Evolutionary conservation across 1,140 invertebrate species (phyloP), one percentile per base, ranked within the genome.

Genomic region (Drosophila equinoxialis): DNA sequence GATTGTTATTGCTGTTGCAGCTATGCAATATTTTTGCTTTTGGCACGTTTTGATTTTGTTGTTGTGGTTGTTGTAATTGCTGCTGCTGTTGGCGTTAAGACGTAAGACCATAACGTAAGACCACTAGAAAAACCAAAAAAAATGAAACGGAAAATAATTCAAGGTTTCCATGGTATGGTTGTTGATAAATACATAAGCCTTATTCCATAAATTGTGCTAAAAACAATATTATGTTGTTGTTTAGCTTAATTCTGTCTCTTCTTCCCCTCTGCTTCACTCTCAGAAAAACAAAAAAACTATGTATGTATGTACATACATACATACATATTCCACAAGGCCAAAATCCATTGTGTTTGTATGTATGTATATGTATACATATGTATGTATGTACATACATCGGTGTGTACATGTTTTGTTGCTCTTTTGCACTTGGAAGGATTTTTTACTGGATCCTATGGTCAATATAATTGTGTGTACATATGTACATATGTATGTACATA

Each of bases 31-130:
- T 63, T 75, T 84, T 80, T 60, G 35, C 64, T 66, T 51, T 66
- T 74, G 81, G 66, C 81, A 84, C 81, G 81, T 79, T 83, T 84
- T 69, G 64, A 77, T 77, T 83, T 73, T 67, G 59, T 37, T 48
- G 45, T 11, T 48, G 17, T 48, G 20, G 45, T 20, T 51, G 8
- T 51, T 51, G 17, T 51, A 8, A 4, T 17, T 51, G 65, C 62
- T 77, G 74, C 20, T 17, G n/a, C 45, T 51, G 65, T 63, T 77
- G 74, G 14, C 35, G 64, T 75, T 57, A 58, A 77, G 30, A 71
- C 74, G 68, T 65, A 63, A 76, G 45, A 41, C 57, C 57, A 37
- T 5, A 30, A 37, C 57, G 57, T 17, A 51, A 51, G 45, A 20
- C 45, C 45, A 20, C 8, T 51, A 11, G 17, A 51, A 51, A 51